Evolutionary conservation across 2,797 vertebrate species (phyloP), one percentile per base, ranked within the genome.

Genomic region (Gymnothorax reevesii): DNA sequence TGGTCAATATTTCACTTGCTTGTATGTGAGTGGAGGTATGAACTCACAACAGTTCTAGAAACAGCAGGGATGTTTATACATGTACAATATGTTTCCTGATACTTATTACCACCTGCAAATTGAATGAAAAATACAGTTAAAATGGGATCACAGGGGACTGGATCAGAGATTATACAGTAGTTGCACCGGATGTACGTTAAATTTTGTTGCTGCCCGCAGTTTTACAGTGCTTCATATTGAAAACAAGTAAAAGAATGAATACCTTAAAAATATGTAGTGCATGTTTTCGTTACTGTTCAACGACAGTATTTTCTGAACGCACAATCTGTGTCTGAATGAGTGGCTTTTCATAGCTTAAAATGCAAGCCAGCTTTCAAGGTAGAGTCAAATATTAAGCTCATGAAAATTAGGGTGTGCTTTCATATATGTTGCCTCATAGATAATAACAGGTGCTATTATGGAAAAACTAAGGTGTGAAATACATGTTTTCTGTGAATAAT

Each of bases 31-130:
- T 54, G 49, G 55, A 33, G 71, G 64, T 13, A 82, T 54, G 84
- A 57, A 59, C 59, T 86, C 83, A 77, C 59, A 84, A 84, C 87
- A 83, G 83, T 25, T n/a, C 27, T 73, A 42, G 84, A 64, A 89
- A 82, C 55, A 82, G 12, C 27, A 42, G 33, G n/a, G 57, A 80
- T 62, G 15, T 54, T 64, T 55, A 22, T 42, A 77, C 0, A 69
- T 13, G 17, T 8, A 82, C 15, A 25, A 20, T 54, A 79, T 42
- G 33, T 42, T 42, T 42, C 33, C 33, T 42, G 1, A 42, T 42
- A 42, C 33, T 42, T 42, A 42, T 42, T 42, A 42, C 33, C 33
- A 42, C 33, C 60, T 88, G 55, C 85, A 83, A 83, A 33, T 52
- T 64, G 87, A 87, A 88, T 84, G 20, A 17, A 62, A 62, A 62